Conservation (phyloP, 2,888 invertebrate genomes). For the Gari tellinella region DNA sequence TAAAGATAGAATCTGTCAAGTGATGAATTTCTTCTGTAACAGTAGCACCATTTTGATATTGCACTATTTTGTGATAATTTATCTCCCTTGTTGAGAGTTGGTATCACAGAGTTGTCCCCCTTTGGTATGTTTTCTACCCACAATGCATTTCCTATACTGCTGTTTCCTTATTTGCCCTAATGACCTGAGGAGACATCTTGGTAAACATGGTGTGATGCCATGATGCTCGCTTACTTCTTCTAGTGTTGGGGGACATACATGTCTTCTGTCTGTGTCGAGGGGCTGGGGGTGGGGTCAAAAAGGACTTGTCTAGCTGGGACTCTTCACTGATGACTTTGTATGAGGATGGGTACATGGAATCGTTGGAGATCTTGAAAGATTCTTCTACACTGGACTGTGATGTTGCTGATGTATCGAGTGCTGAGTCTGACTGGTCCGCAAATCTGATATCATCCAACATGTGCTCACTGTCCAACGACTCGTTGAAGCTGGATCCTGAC, state of each 20-base stretch:
- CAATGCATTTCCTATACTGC: conserved; percentile 32
- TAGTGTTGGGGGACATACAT: conserved; percentile 56
- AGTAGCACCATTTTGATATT: conserved; percentile 62
- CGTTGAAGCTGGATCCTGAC: conserved; percentile 30
- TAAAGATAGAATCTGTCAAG: too few relatives aligned
- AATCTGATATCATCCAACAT: conserved; percentile 36
- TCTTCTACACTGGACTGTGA: conserved; percentile 30
- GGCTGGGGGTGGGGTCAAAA: conserved; percentile 50
- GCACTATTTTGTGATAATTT: conserved; percentile 52
- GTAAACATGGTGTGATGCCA: conserved; percentile 69
- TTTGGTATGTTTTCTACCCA: neutral
- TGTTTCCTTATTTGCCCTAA: conserved; percentile 56
- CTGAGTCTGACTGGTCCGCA: conserved; percentile 28
- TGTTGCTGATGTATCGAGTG: conserved; percentile 24
- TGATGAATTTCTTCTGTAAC: conserved; percentile 1
- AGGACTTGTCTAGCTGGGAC: conserved; percentile 41
- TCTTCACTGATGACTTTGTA: conserved; percentile 44
- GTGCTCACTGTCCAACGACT: conserved; percentile 23
- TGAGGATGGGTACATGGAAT: conserved; percentile 57
- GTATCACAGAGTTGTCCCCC: conserved; percentile 19
- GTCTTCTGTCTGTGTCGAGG: conserved; percentile 35
- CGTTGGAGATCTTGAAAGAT: conserved; percentile 60
- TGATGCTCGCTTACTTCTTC: conserved; percentile 61
- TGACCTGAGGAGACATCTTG: conserved; percentile 56
- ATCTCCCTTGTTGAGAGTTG: conserved; percentile 24